Evolutionary conservation across 2,113 vertebrate genomes (phyloP).

Genomic region (Shinisaurus crocodilurus): DNA sequence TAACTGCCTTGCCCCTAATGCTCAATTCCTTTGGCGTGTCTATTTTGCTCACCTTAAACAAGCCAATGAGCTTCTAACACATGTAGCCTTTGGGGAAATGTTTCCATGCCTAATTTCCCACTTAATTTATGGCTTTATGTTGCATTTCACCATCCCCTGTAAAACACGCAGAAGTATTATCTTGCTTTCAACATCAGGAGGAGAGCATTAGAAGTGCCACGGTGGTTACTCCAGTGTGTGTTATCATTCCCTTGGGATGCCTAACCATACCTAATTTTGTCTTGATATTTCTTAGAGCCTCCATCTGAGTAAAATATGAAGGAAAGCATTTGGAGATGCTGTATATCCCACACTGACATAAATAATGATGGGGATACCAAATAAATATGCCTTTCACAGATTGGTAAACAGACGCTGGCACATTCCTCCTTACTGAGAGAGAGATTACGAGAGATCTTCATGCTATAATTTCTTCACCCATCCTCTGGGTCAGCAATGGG

Average conservation of each 20-base stretch:
- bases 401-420: neutral
- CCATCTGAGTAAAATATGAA: neutral
- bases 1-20: neutral
- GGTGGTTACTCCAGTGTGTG: neutral
- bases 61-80: neutral
- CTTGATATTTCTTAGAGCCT: neutral
- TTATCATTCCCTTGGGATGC: neutral
- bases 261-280: neutral
- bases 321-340: neutral
- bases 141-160: neutral
- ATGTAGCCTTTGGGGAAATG: neutral
- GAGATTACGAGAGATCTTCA: neutral
- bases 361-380: neutral
- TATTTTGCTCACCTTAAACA: neutral
- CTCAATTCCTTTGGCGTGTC: neutral
- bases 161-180: neutral
- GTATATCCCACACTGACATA: neutral
- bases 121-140: neutral
- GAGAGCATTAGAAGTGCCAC: neutral
- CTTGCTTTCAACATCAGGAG: neutral
- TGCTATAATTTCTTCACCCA: no score
- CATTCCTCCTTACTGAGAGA: neutral
- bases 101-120: neutral
- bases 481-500: neutral
- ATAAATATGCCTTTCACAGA: neutral